Evolutionary conservation across 2,797 vertebrate species (phyloP).

Genomic region (Peromyscus aztecus): DNA sequence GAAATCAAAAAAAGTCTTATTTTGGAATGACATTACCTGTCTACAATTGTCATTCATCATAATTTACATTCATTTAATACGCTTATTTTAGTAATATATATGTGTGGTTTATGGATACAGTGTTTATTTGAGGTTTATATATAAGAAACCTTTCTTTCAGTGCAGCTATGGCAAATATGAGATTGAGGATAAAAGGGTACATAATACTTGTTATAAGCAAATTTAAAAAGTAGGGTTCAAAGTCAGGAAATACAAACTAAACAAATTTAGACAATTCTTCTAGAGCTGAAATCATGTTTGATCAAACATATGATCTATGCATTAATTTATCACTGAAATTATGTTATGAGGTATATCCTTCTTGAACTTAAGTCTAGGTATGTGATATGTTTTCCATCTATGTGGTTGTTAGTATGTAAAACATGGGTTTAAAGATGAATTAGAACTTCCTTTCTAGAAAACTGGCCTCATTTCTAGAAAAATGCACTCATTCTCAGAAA

Average conservation of each 20-base stretch:
- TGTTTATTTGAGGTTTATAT: too few relatives aligned
- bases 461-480: neutral
- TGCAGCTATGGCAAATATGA: too few relatives aligned
- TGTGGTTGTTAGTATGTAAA: neutral
- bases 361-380: neutral
- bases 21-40: too few relatives aligned
- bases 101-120: too few relatives aligned
- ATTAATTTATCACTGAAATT: neutral
- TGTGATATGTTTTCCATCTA: neutral
- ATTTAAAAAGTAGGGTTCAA: neutral
- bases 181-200: too few relatives aligned
- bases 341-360: neutral
- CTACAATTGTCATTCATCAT: too few relatives aligned
- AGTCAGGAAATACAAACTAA: neutral
- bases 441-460: neutral
- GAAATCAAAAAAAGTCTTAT: too few relatives aligned
- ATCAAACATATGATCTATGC: neutral
- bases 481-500: neutral
- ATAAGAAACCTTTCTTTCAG: too few relatives aligned
- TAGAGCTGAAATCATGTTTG: neutral
- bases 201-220: neutral
- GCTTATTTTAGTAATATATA: too few relatives aligned
- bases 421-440: neutral
- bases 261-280: neutral
- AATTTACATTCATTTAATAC: too few relatives aligned